These are phyloP conservation scores for Protodeltote pygarga DNA, from an alignment of 2,888 invertebrate genomes.

Conservation along the genomic window DNA sequence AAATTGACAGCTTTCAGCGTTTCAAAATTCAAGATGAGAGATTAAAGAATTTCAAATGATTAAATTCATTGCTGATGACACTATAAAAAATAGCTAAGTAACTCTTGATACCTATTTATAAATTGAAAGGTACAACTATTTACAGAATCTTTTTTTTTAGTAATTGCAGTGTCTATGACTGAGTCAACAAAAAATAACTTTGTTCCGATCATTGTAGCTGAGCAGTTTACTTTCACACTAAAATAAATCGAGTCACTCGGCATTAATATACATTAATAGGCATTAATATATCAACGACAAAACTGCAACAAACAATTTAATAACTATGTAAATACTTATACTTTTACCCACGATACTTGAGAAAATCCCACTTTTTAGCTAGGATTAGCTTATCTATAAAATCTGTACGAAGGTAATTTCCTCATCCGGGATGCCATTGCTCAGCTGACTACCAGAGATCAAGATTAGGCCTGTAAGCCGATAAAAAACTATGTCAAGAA, in stretches of 20 bases:
- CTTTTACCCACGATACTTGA: too few species aligned
- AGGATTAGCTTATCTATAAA: too few species aligned
- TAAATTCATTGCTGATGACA: too few species aligned
- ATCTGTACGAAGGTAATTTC: slow-evolving; percentile 22
- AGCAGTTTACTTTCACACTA: slow-evolving; percentile 12
- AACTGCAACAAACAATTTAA: too few species aligned
- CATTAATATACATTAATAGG: too few species aligned
- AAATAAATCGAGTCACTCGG: too few species aligned
- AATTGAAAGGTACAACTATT: slow-evolving; percentile 3
- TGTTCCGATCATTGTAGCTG: not conserved
- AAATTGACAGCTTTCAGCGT: too few species aligned
- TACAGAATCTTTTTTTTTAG: not conserved
- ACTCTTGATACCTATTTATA: not conserved
- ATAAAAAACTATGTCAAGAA: slow-evolving; percentile 68
- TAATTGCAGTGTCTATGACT: slow-evolving; percentile 19
- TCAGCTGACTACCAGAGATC: slow-evolving; percentile 20
- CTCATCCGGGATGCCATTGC: slow-evolving; percentile 4
- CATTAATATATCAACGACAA: slow-evolving; percentile 9
- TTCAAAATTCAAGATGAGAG: too few species aligned
- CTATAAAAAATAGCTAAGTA: not conserved
- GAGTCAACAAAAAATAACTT: slow-evolving; percentile 14
- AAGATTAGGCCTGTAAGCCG: slow-evolving; percentile 31
- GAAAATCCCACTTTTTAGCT: too few species aligned
- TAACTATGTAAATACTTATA: too few species aligned
- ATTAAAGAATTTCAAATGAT: too few species aligned